Base-by-base conservation (phyloP, 2,113 vertebrate genomes). In the Thamnophis sirtalis region DNA sequence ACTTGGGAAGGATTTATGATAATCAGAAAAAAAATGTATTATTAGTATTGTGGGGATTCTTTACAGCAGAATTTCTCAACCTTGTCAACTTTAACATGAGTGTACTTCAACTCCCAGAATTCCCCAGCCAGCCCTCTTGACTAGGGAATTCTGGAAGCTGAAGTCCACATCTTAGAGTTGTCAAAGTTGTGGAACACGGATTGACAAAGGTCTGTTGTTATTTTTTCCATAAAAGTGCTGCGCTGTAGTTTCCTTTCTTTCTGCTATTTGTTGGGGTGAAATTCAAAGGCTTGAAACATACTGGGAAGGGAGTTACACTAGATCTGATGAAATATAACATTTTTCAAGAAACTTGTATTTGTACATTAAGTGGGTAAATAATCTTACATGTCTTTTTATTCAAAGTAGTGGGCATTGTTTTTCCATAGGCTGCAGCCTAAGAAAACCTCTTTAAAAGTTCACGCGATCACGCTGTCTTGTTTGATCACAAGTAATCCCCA, bases 1-100 rank as follows among this genome's bases (percentile, higher is more conserved):
- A 2, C 91, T 97, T 85, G 97, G 96, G 3, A 92, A 94, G n/a
- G 94, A 98, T 94, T 95, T 97, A 22, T 97, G 92, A 89, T 85
- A 86, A 38, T 80, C 33, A 21, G 73, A 43, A 80, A 80, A n/a
- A 68, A 43, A 43, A 73, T 43, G 17, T 80, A 38, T 68, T n/a
- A 68, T 68, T 68, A n/a, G 11, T 68, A n/a, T 80, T 43, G 19
- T 43, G 33, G 6, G 7, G 17, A 80, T 21, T 80, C 73, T 80
- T 19, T 43, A 80, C 73, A 80, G 33, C 15, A 80, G 33, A 3
- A 33, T 80, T 80, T 80, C 68, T 38, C n/a, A 38, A 1, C 5
- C n/a, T 38, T 80, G 33, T 21, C 33, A 80, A 43, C 73, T 43
- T 80, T 80, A 80, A 17, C 5, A 43, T 43, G n/a, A 43, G 33